These are phyloP conservation scores for Eurypyga helias DNA, from an alignment of 2,113 vertebrate genomes.

Conservation along the genomic window DNA sequence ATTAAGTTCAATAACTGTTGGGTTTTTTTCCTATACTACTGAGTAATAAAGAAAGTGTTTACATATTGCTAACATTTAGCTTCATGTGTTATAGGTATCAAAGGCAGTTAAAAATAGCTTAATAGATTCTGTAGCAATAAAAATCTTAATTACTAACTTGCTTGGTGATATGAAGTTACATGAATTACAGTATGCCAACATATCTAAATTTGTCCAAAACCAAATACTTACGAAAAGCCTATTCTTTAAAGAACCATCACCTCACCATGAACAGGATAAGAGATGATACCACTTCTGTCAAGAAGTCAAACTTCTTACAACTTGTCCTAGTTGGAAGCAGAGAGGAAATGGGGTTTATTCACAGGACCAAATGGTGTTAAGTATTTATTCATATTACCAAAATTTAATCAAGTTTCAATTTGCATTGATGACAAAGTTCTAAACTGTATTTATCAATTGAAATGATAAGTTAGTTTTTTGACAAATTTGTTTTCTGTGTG, in stretches of 20 bases:
- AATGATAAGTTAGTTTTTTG: background rate
- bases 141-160: background rate
- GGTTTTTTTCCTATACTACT: background rate
- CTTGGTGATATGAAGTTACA: background rate
- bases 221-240: background rate
- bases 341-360: background rate
- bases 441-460: background rate
- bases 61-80: background rate
- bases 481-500: background rate
- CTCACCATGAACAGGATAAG: background rate
- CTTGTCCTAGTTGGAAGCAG: background rate
- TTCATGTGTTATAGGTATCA: background rate
- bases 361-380: background rate
- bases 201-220: background rate
- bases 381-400: background rate
- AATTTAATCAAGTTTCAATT: background rate
- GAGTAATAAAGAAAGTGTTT: background rate
- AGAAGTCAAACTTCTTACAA: background rate
- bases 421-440: background rate
- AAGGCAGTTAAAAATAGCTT: background rate
- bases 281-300: background rate
- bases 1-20: background rate
- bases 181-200: background rate
- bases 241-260: background rate
- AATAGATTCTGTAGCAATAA: background rate